These are phyloP conservation scores for Artibeus lituratus DNA, from an alignment of 2,797 vertebrate genomes.

Conservation along the genomic window DNA sequence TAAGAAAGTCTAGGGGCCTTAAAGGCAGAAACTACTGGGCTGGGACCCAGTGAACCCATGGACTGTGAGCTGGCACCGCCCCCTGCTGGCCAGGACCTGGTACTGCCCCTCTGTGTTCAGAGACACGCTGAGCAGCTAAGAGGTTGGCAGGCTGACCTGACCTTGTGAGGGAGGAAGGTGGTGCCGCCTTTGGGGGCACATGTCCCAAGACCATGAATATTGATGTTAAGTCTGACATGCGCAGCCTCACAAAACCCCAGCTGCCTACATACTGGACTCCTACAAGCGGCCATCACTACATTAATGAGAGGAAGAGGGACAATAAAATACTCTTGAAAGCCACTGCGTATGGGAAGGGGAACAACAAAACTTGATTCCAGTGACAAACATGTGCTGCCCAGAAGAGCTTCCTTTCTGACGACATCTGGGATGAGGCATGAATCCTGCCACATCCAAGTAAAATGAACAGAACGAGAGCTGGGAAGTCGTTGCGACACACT, in stretches of 20 bases:
- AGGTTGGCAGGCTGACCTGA: background rate
- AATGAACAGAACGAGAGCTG: background rate
- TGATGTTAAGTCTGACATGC: background rate
- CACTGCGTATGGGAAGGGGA: background rate
- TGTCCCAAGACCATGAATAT: background rate
- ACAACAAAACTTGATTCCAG: background rate
- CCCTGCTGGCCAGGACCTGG: conserved; percentile 14
- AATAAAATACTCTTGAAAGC: background rate
- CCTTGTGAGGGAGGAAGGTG: background rate
- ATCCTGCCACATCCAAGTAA: background rate
- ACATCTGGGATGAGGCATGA: background rate
- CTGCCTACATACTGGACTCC: background rate
- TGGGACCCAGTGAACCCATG: background rate
- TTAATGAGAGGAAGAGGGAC: background rate
- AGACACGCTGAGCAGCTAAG: background rate
- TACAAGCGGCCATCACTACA: no score
- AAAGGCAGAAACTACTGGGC: background rate
- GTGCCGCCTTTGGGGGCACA: background rate
- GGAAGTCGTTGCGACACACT: background rate
- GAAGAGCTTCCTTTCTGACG: background rate
- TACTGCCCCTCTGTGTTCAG: background rate
- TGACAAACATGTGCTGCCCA: background rate
- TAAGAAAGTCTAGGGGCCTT: background rate
- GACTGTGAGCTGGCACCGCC: background rate
- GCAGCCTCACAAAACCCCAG: background rate